Base-by-base conservation (phyloP, 2,113 vertebrate species). In the Empidonax alnorum region DNA sequence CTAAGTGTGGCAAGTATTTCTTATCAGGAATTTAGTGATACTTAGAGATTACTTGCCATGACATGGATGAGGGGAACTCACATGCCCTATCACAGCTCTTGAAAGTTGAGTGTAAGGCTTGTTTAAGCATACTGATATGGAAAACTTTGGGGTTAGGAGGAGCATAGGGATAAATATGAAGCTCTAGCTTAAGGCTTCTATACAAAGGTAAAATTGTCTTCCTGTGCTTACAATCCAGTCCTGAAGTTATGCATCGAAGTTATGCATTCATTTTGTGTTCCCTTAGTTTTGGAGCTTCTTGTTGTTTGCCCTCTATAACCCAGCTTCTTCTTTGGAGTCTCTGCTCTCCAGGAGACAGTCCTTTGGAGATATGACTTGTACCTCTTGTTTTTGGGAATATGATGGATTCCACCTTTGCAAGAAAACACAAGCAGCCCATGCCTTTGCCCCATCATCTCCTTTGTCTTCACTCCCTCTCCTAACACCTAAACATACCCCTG, bases 1-100 rank as follows among this genome's bases (percentile, higher is more conserved):
- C 84, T 92, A 87, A 89, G 89, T 58, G 62, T 82, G 83, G 39
- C 58, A 84, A 42, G 55, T 37, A 37, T 37, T 59, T 37, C 42
- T 94, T 95, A 95, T 92, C 86, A 47, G 53, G 62, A 90, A 75
- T 93, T 89, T 23, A 68, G 83, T 66, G 92, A 94, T 93, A 88
- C 89, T 91, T 31, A 35, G 53, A 93, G 89, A 92, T 96, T 66
- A 84, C 49, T 85, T 11, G 3, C 74, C 41, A 8, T 44, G 41
- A 74, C 63, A 55, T 17, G 73, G 68, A 24, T 68, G 44, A 77
- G 53, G 20, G 58, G 71, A 86, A 46, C 53, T 73, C 65, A 41
- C 37, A 24, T 22, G 19, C 42, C 50, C 58, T 65, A 17, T 68
- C 24, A 27, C 20, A 80, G 69, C 17, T 93, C 49, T 50, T 82